Evolutionary conservation across 2,888 invertebrate genomes (phyloP), one percentile per base, ranked within the genome.

Genomic region (Cenopis cana): DNA sequence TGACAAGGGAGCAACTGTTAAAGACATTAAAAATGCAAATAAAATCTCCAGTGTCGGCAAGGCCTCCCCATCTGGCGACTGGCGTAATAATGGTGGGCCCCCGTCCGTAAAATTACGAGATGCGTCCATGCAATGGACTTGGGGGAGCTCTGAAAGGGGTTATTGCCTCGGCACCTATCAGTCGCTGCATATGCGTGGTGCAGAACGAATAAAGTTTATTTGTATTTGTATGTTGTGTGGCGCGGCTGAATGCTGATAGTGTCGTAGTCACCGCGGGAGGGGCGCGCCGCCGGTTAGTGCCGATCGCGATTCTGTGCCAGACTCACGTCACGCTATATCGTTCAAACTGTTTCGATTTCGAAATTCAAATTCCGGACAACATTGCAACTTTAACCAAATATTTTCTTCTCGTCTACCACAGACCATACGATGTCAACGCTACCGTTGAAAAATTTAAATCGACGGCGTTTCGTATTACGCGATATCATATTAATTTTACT

Each of bases 151-250:
- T 86, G 85, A 87, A 87, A 88, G 90, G 91, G 93, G 93, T 93
- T 93, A 93, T 91, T 93, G 92, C 91, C 91, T 87, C 85, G 83
- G 83, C 82, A 85, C 86, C 86, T 86, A 87, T 88, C 88, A 86
- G 86, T 78, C 83, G 79, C 79, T 87, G 86, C 89, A 89, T 89
- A 87, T 88, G 88, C 86, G 87, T 84, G 89, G 87, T 86, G 86
- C 85, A 89, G 89, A 91, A 89, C 86, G 90, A 92, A 93, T 92
- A 91, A 91, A 89, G 88, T 93, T 93, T 91, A 93, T 92, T 92
- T 93, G 91, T 91, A 93, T 92, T 92, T 93, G 91, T 91, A 86
- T 84, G 91, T 92, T 93, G 91, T 91, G 85, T 84, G 88, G 81
- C 77, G 82, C 83, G 78, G 87, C 78, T 20, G 81, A 84, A 84